phyloP scores from a whole-genome alignment of 2,797 vertebrate species.

The Champsocephalus gunnari region DNA sequence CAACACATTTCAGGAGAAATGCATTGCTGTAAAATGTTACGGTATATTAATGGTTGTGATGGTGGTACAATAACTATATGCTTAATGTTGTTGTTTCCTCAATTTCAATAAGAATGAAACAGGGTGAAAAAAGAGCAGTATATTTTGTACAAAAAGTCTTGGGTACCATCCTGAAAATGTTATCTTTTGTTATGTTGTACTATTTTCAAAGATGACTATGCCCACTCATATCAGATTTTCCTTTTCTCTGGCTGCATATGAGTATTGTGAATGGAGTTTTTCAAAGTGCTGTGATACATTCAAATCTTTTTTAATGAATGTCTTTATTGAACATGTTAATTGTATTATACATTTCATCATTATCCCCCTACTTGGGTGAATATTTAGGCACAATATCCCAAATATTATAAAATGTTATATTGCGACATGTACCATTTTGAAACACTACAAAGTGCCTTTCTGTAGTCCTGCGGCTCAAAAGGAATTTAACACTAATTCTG shows the following conservation, averaged over 20 bases:
- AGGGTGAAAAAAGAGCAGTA: constrained; percentile 24
- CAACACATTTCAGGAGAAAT: constrained; percentile 47
- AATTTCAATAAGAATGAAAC: constrained; percentile 44
- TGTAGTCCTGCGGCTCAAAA: constrained; percentile 65
- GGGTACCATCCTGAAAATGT: constrained; percentile 39
- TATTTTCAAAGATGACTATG: constrained; percentile 9
- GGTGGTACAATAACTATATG: constrained; percentile 50
- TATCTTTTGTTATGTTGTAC: not conserved
- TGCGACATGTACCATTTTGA: constrained; percentile 38
- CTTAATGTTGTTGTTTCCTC: constrained; percentile 64
- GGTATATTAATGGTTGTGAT: constrained; percentile 43
- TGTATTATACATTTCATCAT: constrained; percentile 9
- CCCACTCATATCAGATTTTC: constrained; percentile 5
- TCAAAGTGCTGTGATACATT: constrained; percentile 20
- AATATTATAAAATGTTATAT: not conserved
- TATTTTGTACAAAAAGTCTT: constrained; percentile 51
- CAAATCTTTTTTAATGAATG: not conserved
- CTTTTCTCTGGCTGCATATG: constrained; percentile 19
- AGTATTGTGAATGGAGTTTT: constrained; percentile 48
- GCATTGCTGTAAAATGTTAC: constrained; percentile 51
- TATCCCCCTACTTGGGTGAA: not conserved
- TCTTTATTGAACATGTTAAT: constrained; percentile 1
- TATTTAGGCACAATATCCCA: constrained; percentile 17
- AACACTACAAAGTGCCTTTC: constrained; percentile 81
- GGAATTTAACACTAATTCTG: constrained; percentile 44